phyloP scores from a whole-genome alignment of 2,888 invertebrate genomes.

The Himalopsyche japonica region DNA sequence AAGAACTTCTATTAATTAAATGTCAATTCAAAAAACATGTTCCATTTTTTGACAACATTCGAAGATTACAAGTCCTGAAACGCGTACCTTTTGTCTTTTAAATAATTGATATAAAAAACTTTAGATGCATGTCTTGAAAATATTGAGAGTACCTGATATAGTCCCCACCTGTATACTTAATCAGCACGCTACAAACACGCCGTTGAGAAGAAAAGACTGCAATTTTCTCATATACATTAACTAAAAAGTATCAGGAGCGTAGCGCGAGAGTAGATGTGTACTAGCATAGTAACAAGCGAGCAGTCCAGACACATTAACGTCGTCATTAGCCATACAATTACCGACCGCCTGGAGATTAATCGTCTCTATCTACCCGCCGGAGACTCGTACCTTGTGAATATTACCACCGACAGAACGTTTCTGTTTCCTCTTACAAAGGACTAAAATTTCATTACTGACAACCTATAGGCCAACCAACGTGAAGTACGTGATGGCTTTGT shows the following conservation, averaged over 20 bases:
- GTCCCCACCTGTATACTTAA: background rate
- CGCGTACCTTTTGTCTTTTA: no score
- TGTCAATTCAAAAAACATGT: no score
- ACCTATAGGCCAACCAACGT: background rate
- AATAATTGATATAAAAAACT: no score
- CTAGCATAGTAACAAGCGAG: conserved; percentile 5
- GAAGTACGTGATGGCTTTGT: background rate
- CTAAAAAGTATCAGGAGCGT: conserved; percentile 21
- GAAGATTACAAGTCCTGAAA: no score
- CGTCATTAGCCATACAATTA: conserved; percentile 38
- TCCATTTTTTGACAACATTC: no score
- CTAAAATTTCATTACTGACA: background rate
- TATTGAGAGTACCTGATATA: background rate
- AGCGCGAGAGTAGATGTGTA: background rate
- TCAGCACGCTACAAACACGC: background rate
- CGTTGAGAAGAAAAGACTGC: conserved; percentile 16
- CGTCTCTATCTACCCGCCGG: conserved; percentile 22
- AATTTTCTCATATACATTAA: conserved; percentile 28
- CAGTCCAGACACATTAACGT: conserved; percentile 37
- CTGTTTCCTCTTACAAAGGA: conserved; percentile 5
- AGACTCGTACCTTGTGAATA: conserved; percentile 9
- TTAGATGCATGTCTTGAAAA: background rate
- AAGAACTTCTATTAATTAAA: no score
- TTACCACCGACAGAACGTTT: conserved; percentile 10
- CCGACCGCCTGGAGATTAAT: conserved; percentile 38